A percentile compares a stretch with the other conserved stretches of the same genome.
Evolutionary conservation across 2,113 vertebrate genomes (phyloP).

Genomic region (Xerus inauris): DNA sequence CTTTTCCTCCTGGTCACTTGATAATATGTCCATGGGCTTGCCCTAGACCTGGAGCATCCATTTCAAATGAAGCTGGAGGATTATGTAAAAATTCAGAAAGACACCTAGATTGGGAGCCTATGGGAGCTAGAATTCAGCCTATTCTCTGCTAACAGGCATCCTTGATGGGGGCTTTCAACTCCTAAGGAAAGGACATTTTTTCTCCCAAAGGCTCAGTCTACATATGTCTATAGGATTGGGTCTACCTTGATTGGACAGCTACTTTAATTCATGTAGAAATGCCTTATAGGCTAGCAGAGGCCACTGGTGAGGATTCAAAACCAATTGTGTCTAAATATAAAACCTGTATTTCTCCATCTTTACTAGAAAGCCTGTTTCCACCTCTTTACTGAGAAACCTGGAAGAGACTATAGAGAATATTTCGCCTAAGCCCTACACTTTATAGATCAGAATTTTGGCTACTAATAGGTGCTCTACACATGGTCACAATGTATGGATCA

Average conservation of each 20-base stretch:
- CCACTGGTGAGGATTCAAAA: not conserved
- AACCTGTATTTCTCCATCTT: not conserved
- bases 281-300: not conserved
- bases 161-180: not conserved
- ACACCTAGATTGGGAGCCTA: not conserved
- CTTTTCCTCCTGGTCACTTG: not conserved
- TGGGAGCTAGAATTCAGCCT: not conserved
- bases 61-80: not conserved
- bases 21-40: not conserved
- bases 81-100: not conserved
- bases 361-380: not conserved
- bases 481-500: not conserved
- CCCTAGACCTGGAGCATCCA: not conserved
- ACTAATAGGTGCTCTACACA: not conserved
- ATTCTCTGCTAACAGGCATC: not conserved
- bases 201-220: not conserved
- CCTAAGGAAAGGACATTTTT: not conserved
- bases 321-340: not conserved
- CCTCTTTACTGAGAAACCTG: not conserved
- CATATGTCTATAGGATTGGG: not conserved
- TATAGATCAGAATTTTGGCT: not conserved
- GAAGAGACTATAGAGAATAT: not conserved
- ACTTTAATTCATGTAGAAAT: not conserved
- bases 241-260: not conserved
- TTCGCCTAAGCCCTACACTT: not conserved